phyloP scores from a whole-genome alignment of 2,797 vertebrate genomes.

The Chiroxiphia lanceolata region DNA sequence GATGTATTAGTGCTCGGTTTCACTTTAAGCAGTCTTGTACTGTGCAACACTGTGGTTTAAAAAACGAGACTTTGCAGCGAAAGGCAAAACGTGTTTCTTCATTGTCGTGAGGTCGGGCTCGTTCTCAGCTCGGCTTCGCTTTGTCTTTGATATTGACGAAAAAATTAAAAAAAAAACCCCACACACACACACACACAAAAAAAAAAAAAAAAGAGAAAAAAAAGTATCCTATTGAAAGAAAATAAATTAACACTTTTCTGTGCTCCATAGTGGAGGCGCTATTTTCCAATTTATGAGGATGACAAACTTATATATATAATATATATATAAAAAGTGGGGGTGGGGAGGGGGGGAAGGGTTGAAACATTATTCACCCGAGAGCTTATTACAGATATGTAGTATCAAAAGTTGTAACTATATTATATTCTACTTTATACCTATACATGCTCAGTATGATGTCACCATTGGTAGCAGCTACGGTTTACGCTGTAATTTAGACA shows the following conservation, averaged over 20 bases:
- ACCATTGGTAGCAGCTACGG: conserved; percentile 62
- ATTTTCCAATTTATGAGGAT: conserved; percentile 66
- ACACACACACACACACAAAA: background rate
- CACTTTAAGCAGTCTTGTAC: conserved; percentile 81
- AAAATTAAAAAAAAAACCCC: conserved; percentile 74
- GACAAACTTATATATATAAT: conserved; percentile 62
- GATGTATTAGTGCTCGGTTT: conserved; percentile 72
- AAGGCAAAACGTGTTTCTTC: conserved; percentile 78
- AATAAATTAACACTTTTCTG: conserved; percentile 74
- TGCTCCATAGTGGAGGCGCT: conserved; percentile 67
- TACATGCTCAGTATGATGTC: conserved; percentile 64
- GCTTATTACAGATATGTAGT: conserved; percentile 70
- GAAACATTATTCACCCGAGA: conserved; percentile 70
- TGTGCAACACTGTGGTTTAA: conserved; percentile 86
- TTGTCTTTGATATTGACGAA: conserved; percentile 89
- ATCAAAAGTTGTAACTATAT: conserved; percentile 65
- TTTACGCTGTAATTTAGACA: conserved; percentile 60
- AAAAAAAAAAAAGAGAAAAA: conserved; percentile 64
- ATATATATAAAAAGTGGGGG: conserved; percentile 60
- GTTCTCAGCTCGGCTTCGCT: conserved; percentile 81
- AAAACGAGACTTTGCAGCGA: conserved; percentile 81
- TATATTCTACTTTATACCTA: conserved; percentile 67
- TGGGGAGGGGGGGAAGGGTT: background rate
- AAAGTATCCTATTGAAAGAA: conserved; percentile 86
- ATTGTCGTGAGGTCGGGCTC: conserved; percentile 79